Conservation (phyloP, 2,888 invertebrate genomes). For the Tuta absoluta region DNA sequence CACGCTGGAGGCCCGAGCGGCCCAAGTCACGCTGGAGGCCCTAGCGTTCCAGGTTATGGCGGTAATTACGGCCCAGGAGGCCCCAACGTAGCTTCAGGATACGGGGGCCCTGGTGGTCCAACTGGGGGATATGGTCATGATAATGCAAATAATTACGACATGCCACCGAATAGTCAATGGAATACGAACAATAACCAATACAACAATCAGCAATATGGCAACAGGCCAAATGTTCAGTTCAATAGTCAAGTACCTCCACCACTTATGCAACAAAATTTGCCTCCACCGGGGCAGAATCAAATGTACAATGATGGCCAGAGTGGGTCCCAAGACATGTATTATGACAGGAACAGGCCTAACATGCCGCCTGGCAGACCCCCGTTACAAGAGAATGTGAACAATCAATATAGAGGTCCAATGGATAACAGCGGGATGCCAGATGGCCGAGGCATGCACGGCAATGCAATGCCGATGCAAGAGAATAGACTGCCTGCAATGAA, state of each 20-base stretch:
- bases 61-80: background rate
- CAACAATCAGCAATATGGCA: slow-evolving; percentile 46
- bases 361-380: slow-evolving; percentile 41
- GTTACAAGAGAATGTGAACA: slow-evolving; percentile 43
- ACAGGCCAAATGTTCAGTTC: slow-evolving; percentile 47
- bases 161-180: slow-evolving; percentile 46
- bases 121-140: background rate
- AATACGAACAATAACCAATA: slow-evolving; percentile 47
- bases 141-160: slow-evolving; percentile 29
- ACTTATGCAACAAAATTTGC: slow-evolving; percentile 32
- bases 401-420: slow-evolving; percentile 39
- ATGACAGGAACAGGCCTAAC: slow-evolving; percentile 48
- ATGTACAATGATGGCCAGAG: slow-evolving; percentile 42
- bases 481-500: slow-evolving; percentile 18
- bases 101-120: slow-evolving; percentile 4
- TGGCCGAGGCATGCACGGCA: slow-evolving; percentile 13
- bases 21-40: background rate
- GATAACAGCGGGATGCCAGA: slow-evolving; percentile 32
- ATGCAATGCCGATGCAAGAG: slow-evolving; percentile 22
- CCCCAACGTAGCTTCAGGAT: background rate
- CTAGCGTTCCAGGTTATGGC: background rate
- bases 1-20: too few relatives aligned
- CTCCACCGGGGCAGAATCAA: slow-evolving; percentile 43
- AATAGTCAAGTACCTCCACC: slow-evolving; percentile 41
- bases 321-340: slow-evolving; percentile 47